Percentiles rank a stretch among this genome's conserved stretches.
Evolutionary conservation across 1,140 invertebrate species (phyloP).

Genomic region (Ostrea denselamellosa): DNA sequence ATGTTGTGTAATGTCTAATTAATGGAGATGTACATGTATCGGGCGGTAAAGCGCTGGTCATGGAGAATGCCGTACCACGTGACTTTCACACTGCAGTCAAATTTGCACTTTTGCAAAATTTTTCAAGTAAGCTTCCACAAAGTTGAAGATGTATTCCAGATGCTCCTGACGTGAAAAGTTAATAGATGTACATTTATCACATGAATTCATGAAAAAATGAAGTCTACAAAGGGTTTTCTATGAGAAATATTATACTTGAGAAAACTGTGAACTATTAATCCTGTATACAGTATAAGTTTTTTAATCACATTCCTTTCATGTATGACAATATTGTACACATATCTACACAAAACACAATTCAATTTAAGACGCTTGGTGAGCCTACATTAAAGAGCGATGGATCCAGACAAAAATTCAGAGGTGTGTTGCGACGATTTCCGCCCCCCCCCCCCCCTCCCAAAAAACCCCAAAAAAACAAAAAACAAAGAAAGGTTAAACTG

Average conservation of each 20-base stretch:
- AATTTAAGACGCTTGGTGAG: too few relatives aligned
- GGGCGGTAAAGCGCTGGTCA: too few relatives aligned
- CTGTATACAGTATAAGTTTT: too few relatives aligned
- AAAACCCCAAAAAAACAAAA: too few relatives aligned
- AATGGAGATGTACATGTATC: background rate
- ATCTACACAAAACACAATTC: too few relatives aligned
- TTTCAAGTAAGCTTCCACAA: background rate
- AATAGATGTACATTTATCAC: background rate
- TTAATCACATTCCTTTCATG: too few relatives aligned
- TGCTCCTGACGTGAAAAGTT: background rate
- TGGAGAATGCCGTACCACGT: too few relatives aligned
- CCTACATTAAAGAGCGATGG: too few relatives aligned
- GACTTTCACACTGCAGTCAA: background rate
- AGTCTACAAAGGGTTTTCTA: background rate
- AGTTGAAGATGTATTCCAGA: conserved; percentile 14
- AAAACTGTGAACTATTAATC: too few relatives aligned
- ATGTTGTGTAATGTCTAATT: background rate
- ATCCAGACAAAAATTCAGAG: too few relatives aligned
- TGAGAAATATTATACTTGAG: background rate
- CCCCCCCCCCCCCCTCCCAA: too few relatives aligned
- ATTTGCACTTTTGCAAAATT: background rate
- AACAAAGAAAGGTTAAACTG: background rate
- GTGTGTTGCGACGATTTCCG: background rate
- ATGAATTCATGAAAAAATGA: background rate
- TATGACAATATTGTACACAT: too few relatives aligned